Evolutionary conservation across 2,797 vertebrate species (phyloP), one percentile per base, ranked within the genome.

Genomic region (Sebastes vulpes): DNA sequence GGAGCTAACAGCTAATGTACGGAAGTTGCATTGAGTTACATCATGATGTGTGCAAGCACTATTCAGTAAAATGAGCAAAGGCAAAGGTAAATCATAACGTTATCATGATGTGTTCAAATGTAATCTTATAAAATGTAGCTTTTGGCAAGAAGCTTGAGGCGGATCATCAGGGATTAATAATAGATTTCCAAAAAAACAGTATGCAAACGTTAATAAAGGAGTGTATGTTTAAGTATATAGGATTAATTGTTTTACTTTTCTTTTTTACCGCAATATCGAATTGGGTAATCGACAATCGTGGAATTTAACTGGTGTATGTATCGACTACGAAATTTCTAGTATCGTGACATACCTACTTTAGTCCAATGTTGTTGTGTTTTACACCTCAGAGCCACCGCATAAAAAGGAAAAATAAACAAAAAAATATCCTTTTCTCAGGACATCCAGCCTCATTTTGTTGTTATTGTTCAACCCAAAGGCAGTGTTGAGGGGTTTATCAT

Each of bases 401-500:
- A 2, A 7, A 38, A 38, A 46, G 42, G 42, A 46, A 46, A 46
- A 18, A 46, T 18, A 46, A 46, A 46, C 16, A 0, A 0, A 0
- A 46, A 46, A 18, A 46, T 18, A 18, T 46, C 16, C 42, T 46
- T 46, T 46, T 46, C 42, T 46, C 42, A 46, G 11, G 42, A 9
- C 56, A 35, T 69, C 10, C 50, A 61, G 53, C 52, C 72, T 81
- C 25, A 59, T 50, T 60, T 61, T 57, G 6, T 7, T 64, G 66
- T 68, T 57, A 58, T 72, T 81, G 65, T 77, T 60, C 1, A 11
- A 60, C 38, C 14, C 42, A 23, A 42, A 48, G 74, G 58, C 46
- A n/a, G 46, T 53, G 38, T 66, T 70, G 48, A 79, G 50, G 20
- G 46, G 63, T 84, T 79, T 67, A 74, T 91, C 57, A 79, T 77